Base-by-base conservation (phyloP, 2,888 invertebrate genomes). In the Habroteleia sp. region DNA sequence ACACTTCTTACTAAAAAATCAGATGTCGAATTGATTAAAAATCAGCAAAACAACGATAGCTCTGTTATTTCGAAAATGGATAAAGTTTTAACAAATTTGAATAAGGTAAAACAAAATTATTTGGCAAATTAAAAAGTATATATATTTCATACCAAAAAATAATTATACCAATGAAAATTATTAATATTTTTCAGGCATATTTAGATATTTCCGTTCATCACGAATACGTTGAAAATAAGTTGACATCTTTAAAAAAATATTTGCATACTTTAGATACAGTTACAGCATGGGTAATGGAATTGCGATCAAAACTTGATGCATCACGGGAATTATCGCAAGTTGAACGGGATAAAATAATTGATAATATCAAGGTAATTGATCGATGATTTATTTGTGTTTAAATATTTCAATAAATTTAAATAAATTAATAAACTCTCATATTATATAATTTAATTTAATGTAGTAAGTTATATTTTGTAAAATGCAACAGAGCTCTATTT, bases 241-340 rank as follows among this genome's bases (percentile, higher is more conserved):
- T 92, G 83, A 82, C 89, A 6, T 91, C 92, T 77, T 89, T 93
- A 77, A 89, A 89, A 84, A 90, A 91, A 86, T 90, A 91, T 85
- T 85, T 89, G 41, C 89, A 89, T 75, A 91, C 91, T 11, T 88
- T 93, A 77, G 91, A 92, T 80, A 88, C 88, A 14, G 90, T 91
- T 31, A 90, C 90, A 78, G 89, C 89, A 0, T 91, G 91, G 91
- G 89, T 91, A 3, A 89, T 90, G 86, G 91, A 91, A 81, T 88
- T 89, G 11, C 87, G 89, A 79, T 89, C 90, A 13, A 85, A 89
- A 68, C 85, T 90, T 58, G 89, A 87, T 76, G 88, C 89, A 63
- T 88, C 88, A 44, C 88, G 89, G 66, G 90, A 90, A 77, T 79
- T 89, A 13, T 85, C 89, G 0, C 87, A 86, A 17, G 83, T 86